Base-by-base conservation (phyloP, 2,797 vertebrate species). In the Pipistrellus nathusii region DNA sequence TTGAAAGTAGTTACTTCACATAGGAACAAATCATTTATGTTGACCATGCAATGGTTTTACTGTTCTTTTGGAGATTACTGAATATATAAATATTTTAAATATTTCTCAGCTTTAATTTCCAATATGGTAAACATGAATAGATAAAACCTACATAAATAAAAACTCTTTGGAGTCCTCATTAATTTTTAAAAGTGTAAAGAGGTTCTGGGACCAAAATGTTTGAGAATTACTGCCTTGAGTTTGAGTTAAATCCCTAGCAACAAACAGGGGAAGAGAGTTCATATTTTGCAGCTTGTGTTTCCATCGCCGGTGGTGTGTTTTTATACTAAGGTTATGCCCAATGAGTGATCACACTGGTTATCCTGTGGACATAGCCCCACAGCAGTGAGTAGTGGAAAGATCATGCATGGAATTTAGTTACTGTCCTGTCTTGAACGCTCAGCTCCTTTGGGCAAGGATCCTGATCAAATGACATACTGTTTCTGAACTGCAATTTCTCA, bases 51-150 rank as follows among this genome's bases (percentile, higher is more conserved):
- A 72, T 51, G 27, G 18, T 7, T 15, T 94, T 69, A 53, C 77
- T 93, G 38, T 85, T 84, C 46, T 35, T 68, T 84, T 72, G 51
- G 88, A 38, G 41, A 73, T 57, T 51, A 78, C 41, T 51, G 30
- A 57, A 48, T 10, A 44, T 2, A 55, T 72, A 64, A 44, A 68
- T 82, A 91, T 87, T 88, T 62, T 38, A 64, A 57, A 53, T n/a
- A 92, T 92, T 81, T 83, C 21, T 80, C 62, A 57, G 59, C 35
- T 93, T 93, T 96, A 86, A 72, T 87, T 93, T 91, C 71, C 86
- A 38, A 64, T 62, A 59, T 35, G 81, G 32, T 21, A 88, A 38
- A 6, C 85, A 46, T 83, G 95, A 25, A 64, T 77, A 80, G 88
- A 38, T 84, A 71, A 35, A 76, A 69, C n/a, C 48, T 68, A 73